Conservation (phyloP, 2,888 invertebrate species). For the Volucella zonaria region DNA sequence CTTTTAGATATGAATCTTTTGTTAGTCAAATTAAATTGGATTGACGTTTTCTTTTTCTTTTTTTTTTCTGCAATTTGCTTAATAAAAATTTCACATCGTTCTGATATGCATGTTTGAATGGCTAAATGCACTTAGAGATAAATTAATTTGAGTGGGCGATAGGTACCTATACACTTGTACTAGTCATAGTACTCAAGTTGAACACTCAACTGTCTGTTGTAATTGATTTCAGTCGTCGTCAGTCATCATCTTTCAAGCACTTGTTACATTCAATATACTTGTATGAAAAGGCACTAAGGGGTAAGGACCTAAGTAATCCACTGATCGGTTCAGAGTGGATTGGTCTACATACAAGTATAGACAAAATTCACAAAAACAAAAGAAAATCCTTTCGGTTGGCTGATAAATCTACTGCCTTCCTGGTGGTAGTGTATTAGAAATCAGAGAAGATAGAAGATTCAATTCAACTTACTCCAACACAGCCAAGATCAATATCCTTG, state of each 20-base stretch:
- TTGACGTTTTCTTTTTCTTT: slow-evolving; percentile 21
- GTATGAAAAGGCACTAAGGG: too few relatives aligned
- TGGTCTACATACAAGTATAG: too few relatives aligned
- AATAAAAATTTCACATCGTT: slow-evolving; percentile 51
- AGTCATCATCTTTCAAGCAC: slow-evolving; percentile 16
- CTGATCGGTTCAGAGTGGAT: too few relatives aligned
- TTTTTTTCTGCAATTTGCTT: slow-evolving; percentile 34
- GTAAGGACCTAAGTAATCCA: too few relatives aligned
- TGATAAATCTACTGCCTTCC: too few relatives aligned
- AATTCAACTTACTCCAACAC: too few relatives aligned
- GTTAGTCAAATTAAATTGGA: neutral
- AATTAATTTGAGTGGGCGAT: neutral
- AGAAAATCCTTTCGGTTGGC: too few relatives aligned
- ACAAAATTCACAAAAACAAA: too few relatives aligned
- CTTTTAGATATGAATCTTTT: neutral
- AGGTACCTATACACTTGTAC: neutral
- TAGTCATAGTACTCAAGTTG: neutral
- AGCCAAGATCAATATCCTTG: too few relatives aligned
- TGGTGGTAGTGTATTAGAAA: too few relatives aligned
- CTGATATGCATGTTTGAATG: slow-evolving; percentile 24
- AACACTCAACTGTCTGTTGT: slow-evolving; percentile 5
- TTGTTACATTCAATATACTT: neutral
- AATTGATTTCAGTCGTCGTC: slow-evolving; percentile 36
- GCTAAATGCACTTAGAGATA: slow-evolving; percentile 47
- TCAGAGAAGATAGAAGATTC: too few relatives aligned